Evolutionary conservation across 2,888 invertebrate genomes (phyloP).

Genomic region (Amphiduros pacificus): DNA sequence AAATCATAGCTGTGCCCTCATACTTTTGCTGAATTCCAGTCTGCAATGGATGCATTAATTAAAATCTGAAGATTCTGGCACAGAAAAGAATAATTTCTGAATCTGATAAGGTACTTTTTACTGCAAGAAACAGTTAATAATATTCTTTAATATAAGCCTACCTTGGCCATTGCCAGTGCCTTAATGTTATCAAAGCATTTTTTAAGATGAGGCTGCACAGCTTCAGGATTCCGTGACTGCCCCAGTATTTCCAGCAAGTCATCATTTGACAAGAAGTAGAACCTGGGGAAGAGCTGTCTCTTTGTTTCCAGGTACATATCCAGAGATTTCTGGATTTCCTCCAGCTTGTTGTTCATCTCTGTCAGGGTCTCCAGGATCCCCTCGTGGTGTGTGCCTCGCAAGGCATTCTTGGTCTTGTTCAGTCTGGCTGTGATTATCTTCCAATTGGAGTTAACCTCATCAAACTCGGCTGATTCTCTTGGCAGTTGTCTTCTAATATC

Average conservation of each 20-base stretch:
- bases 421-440: conserved; percentile 66
- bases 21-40: conserved; percentile 53
- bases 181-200: conserved; percentile 87
- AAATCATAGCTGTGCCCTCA: conserved; percentile 72
- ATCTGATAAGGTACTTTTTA: too few relatives aligned
- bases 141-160: too few relatives aligned
- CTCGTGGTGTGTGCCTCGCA: conserved; percentile 58
- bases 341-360: conserved; percentile 75
- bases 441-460: conserved; percentile 74
- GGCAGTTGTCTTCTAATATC: conserved; percentile 85
- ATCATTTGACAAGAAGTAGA: conserved; percentile 82
- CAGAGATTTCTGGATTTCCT: conserved; percentile 78
- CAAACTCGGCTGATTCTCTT: conserved; percentile 70
- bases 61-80: background rate
- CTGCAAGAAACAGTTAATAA: too few relatives aligned
- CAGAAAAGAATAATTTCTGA: too few relatives aligned
- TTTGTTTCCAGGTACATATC: conserved; percentile 88
- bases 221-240: conserved; percentile 80
- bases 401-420: conserved; percentile 58
- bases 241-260: conserved; percentile 83
- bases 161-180: conserved; percentile 56
- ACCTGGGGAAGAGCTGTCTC: conserved; percentile 82
- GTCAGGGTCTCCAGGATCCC: conserved; percentile 71
- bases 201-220: conserved; percentile 82
- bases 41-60: conserved; percentile 35